phyloP scores from a whole-genome alignment of 2,888 invertebrate species.

The Acleris literana region DNA sequence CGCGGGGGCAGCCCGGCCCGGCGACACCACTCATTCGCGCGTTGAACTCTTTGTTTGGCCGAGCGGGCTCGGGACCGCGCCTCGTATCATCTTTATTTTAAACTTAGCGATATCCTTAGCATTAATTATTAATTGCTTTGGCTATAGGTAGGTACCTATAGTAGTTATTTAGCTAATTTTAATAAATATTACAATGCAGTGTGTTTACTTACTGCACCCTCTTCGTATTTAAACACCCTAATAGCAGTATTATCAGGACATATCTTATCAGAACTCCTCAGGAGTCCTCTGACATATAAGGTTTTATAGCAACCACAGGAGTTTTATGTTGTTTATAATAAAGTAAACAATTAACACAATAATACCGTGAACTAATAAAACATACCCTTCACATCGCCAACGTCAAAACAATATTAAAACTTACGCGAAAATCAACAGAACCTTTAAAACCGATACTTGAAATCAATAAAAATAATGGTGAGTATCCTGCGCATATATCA shows the following conservation, averaged over 20 bases:
- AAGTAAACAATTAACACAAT: too few species aligned
- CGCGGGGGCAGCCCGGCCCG: slow-evolving; percentile 14
- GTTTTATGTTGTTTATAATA: too few species aligned
- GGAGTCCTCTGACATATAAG: too few species aligned
- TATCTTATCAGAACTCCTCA: too few species aligned
- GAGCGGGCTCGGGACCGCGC: slow-evolving; percentile 7
- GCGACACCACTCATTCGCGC: slow-evolving; percentile 49
- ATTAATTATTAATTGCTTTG: background rate
- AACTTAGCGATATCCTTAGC: background rate
- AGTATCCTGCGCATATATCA: slow-evolving; percentile 65
- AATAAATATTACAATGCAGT: too few species aligned
- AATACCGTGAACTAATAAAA: slow-evolving; percentile 4
- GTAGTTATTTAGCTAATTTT: too few species aligned
- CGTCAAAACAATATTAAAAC: slow-evolving; percentile 7
- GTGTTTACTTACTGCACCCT: too few species aligned
- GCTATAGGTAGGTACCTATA: too few species aligned
- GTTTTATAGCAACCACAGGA: too few species aligned
- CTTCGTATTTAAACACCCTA: too few species aligned
- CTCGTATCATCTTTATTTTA: background rate
- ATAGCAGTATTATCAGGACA: too few species aligned
- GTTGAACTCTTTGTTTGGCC: slow-evolving; percentile 61
- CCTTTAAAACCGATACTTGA: slow-evolving; percentile 36
- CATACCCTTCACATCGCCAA: slow-evolving; percentile 19
- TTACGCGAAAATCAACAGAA: slow-evolving; percentile 24
- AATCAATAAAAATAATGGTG: slow-evolving; percentile 40